Conservation (phyloP, 2,888 invertebrate genomes). For the Pristionchus fissidentatus region DNA sequence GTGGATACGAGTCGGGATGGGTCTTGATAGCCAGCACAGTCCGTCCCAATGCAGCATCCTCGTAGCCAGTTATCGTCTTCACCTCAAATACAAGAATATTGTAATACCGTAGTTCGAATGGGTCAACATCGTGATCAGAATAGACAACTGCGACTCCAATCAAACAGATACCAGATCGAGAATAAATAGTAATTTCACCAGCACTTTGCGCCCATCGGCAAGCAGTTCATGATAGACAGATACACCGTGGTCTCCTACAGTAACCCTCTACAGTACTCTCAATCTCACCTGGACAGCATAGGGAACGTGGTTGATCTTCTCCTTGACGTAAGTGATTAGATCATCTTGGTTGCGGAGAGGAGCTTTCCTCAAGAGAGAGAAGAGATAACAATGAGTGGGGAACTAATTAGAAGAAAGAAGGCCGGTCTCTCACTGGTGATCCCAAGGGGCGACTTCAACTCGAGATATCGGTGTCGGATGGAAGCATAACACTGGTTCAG, state of each 20-base stretch:
- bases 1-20: conserved; percentile 24
- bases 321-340: neutral
- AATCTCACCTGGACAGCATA: neutral
- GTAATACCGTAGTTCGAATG: too few species aligned
- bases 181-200: too few species aligned
- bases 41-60: neutral
- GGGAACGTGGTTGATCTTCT: neutral
- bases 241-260: too few species aligned
- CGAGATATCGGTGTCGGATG: neutral
- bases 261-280: neutral
- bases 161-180: too few species aligned
- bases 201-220: too few species aligned
- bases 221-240: too few species aligned
- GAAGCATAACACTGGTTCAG: neutral
- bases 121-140: too few species aligned
- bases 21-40: neutral
- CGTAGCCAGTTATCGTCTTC: neutral
- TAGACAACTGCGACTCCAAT: too few species aligned
- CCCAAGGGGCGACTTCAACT: neutral
- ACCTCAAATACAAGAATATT: neutral
- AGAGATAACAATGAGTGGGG: neutral
- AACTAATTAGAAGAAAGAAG: conserved; percentile 6
- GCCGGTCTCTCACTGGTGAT: neutral
- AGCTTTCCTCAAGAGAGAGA: neutral
- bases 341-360: neutral